Evolutionary conservation across 2,113 vertebrate species (phyloP).

Genomic region (Meleagris gallopavo): DNA sequence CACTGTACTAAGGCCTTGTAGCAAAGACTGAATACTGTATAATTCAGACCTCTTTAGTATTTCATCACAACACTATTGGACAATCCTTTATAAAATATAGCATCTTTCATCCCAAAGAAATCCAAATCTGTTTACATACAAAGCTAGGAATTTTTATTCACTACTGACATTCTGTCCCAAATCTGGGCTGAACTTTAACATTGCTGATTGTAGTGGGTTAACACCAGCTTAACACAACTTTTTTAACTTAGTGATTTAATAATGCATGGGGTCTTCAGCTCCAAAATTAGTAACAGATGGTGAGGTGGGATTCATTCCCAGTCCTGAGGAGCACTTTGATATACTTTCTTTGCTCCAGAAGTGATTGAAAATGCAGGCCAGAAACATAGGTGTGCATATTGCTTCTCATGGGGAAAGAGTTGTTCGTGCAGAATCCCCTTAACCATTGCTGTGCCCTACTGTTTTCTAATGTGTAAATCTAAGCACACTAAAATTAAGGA

Average conservation of each 20-base stretch:
- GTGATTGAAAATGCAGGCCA: constrained; percentile 61
- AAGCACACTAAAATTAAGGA: not conserved
- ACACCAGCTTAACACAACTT: constrained; percentile 49
- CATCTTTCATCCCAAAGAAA: not conserved
- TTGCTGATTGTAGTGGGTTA: constrained; percentile 47
- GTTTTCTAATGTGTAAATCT: not conserved
- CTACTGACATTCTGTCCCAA: not conserved
- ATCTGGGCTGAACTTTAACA: constrained; percentile 28
- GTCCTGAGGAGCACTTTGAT: constrained; percentile 68
- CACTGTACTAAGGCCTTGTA: not conserved
- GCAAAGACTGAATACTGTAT: constrained; percentile 55
- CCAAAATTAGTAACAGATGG: constrained; percentile 78
- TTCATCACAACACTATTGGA: constrained; percentile 22
- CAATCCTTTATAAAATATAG: constrained; percentile 11
- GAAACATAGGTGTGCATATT: constrained; percentile 63
- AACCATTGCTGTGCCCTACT: constrained; percentile 30
- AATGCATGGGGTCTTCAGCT: constrained; percentile 65
- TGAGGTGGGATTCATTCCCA: constrained; percentile 67
- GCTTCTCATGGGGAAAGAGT: constrained; percentile 43
- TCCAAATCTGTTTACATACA: not conserved
- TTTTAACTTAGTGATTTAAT: constrained; percentile 70
- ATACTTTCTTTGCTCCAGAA: constrained; percentile 53
- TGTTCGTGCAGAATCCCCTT: not conserved
- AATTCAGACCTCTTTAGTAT: constrained; percentile 53
- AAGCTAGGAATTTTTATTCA: not conserved